Evolutionary conservation across 2,113 vertebrate genomes (phyloP), one percentile per base, ranked within the genome.

Genomic region (Tenebrosternarchus preto): DNA sequence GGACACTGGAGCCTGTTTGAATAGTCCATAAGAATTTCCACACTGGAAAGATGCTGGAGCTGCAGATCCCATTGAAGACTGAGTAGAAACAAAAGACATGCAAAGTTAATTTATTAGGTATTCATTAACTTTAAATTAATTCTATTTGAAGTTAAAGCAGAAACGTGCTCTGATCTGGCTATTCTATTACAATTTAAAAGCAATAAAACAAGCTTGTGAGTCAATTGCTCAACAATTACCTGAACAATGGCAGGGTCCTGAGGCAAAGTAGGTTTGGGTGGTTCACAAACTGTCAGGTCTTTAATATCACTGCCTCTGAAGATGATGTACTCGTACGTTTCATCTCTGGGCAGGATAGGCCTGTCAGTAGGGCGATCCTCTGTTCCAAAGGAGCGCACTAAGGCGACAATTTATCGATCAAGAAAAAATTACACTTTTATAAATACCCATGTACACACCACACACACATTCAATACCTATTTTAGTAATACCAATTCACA

Each of bases 171-270:
- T 66, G 25, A 8, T 36, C 4, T 7, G 2, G 31, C 24, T n/a
- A 67, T 67, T 67, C 9, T 36, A 67, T 4, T 67, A 16, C 11
- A 64, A 16, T 33, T 67, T n/a, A 67, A 11, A n/a, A 20, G 27
- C 27, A 33, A 8, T 9, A 9, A 9, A 25, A n/a, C n/a, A 69
- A 69, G 22, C 36, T 20, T 39, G 33, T 43, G 17, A 69, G 4
- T 20, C 12, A 75, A 1, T 19, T 33, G 1, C 8, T 20, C 12
- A 33, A 22, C n/a, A 31, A 29, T 36, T 90, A 97, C 97, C 88
- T 99, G 97, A 81, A 99, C 97, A 33, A 99, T 99, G 80, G 97
- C 97, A 79, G 97, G 97, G 86, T 99, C 97, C 90, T 99, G 97
- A 75, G 96, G 96, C 87, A 98, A 91, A 73, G 92, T 92, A 55